phyloP scores from a whole-genome alignment of 2,888 invertebrate genomes.

The Lasioglossum lativentre region DNA sequence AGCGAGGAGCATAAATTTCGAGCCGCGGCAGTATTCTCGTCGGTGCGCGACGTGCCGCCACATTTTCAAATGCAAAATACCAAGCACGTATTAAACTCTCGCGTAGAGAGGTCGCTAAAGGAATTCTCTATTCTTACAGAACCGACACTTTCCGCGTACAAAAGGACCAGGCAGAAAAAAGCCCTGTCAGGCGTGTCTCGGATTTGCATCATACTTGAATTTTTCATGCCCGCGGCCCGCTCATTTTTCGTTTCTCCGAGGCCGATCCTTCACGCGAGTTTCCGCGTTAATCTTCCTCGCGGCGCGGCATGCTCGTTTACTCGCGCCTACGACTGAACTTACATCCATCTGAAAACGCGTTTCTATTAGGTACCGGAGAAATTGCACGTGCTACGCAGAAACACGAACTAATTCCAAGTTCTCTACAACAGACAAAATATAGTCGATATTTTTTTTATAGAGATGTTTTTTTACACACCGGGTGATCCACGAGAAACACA shows the following conservation, averaged over 20 bases:
- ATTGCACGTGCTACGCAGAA: background rate
- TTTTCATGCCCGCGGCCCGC: constrained; percentile 31
- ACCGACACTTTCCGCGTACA: constrained; percentile 21
- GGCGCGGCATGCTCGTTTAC: constrained; percentile 13
- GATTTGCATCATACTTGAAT: constrained; percentile 51
- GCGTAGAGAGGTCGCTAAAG: constrained; percentile 29
- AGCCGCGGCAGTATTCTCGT: background rate
- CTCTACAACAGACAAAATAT: too few species aligned
- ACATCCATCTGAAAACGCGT: background rate
- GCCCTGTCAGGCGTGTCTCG: constrained; percentile 35
- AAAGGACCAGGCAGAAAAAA: background rate
- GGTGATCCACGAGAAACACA: too few species aligned
- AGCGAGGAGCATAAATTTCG: constrained; percentile 42
- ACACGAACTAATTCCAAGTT: background rate
- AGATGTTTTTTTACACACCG: too few species aligned
- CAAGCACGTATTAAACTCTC: constrained; percentile 43
- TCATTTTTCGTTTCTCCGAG: constrained; percentile 19
- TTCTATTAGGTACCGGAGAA: background rate
- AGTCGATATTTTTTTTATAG: too few species aligned
- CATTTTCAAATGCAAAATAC: constrained; percentile 43
- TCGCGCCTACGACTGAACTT: background rate
- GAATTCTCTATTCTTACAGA: constrained; percentile 40
- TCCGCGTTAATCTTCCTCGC: constrained; percentile 25
- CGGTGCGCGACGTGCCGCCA: constrained; percentile 20
- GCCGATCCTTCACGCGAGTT: constrained; percentile 23